Conservation (phyloP, 1,140 invertebrate species). For the Phthorimaea operculella region DNA sequence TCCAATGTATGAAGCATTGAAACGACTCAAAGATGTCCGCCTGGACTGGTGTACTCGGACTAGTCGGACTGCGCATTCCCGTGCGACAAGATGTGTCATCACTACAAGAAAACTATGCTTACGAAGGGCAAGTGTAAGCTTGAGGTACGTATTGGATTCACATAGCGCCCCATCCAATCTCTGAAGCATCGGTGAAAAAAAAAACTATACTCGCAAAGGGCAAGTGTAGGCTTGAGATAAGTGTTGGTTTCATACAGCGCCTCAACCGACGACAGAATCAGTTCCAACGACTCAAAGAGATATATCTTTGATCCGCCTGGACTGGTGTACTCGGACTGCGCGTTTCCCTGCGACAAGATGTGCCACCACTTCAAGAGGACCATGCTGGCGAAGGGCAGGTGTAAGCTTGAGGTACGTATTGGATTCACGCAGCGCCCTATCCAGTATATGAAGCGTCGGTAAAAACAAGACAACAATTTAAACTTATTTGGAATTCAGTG, state of each 20-base stretch:
- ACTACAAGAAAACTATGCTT: constrained; percentile 29
- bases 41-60: constrained; percentile 58
- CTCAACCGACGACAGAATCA: no score
- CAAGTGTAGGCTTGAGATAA: constrained; percentile 33
- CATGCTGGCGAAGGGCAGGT: constrained; percentile 25
- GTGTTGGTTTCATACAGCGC: no score
- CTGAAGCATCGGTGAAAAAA: no score
- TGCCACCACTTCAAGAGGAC: constrained; percentile 60
- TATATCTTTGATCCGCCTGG: constrained; percentile 36
- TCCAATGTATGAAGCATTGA: no score
- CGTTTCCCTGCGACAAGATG: constrained; percentile 71
- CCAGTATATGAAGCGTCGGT: no score
- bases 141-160: no score
- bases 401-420: constrained; percentile 9
- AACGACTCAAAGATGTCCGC: constrained; percentile 14
- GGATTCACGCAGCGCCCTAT: no score
- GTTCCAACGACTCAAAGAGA: not conserved
- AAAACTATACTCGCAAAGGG: constrained; percentile 18
- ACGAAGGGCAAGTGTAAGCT: constrained; percentile 26
- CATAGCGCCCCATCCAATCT: no score
- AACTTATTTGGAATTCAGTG: no score
- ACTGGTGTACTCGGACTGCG: constrained; percentile 69
- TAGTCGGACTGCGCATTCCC: constrained; percentile 73
- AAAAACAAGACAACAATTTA: no score
- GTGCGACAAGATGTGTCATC: constrained; percentile 71